Percentiles rank a stretch among this genome's conserved stretches.
Evolutionary conservation across 2,113 vertebrate genomes (phyloP).

Genomic region (Tor tambroides): DNA sequence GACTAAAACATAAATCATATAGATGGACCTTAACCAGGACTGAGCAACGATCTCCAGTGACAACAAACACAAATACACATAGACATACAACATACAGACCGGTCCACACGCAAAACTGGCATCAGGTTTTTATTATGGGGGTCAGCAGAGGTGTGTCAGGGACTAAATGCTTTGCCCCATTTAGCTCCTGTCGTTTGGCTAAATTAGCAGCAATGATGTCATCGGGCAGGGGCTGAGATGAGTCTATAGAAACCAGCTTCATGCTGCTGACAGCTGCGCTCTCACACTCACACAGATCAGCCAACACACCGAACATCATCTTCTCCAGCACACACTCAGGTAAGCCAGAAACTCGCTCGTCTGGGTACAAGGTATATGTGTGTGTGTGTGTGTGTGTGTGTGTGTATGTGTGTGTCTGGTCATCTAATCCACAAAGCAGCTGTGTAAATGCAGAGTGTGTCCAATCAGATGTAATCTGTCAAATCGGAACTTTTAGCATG

Average conservation of each 20-base stretch:
- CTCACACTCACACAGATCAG: conserved; percentile 56
- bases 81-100: conserved; percentile 20
- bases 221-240: conserved; percentile 61
- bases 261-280: conserved; percentile 37
- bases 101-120: conserved; percentile 37
- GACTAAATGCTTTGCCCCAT: conserved; percentile 69
- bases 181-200: conserved; percentile 61
- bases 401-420: too few relatives aligned
- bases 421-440: not conserved
- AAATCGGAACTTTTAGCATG: conserved; percentile 14
- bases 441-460: not conserved
- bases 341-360: conserved; percentile 8
- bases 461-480: not conserved
- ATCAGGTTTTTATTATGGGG: conserved; percentile 75
- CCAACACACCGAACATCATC: conserved; percentile 31
- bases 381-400: too few relatives aligned
- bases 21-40: not conserved
- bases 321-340: conserved; percentile 46
- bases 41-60: not conserved
- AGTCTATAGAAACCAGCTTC: conserved; percentile 58
- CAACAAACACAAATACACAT: conserved; percentile 3
- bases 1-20: not conserved
- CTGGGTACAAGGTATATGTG: not conserved
- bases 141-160: conserved; percentile 55
- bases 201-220: conserved; percentile 78